Conservation (phyloP, 2,113 vertebrate species). For the Dipodomys spectabilis region DNA sequence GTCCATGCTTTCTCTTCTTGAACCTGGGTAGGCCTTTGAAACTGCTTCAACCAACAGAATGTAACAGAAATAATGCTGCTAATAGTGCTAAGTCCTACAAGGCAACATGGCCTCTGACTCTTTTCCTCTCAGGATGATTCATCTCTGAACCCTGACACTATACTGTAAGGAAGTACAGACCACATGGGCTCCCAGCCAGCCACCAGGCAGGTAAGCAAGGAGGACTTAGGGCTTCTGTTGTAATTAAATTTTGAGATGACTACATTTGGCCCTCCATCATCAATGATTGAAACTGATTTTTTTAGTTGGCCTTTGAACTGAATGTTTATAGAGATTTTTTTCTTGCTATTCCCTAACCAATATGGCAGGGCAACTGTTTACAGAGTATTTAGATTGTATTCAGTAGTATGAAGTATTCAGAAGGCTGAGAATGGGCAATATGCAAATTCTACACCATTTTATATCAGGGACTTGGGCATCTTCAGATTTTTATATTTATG, state of each 20-base stretch:
- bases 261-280: neutral
- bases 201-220: neutral
- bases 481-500: neutral
- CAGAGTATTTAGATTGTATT: neutral
- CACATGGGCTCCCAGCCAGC: neutral
- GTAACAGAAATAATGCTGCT: neutral
- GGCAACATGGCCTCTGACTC: neutral
- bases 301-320: neutral
- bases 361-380: neutral
- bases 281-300: neutral
- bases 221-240: neutral
- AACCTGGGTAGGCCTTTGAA: neutral
- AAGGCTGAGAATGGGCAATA: neutral
- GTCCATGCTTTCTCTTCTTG: neutral
- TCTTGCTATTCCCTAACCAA: neutral
- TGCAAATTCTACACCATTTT: neutral
- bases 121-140: neutral
- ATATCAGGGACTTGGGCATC: neutral
- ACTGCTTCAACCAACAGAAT: neutral
- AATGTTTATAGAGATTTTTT: neutral
- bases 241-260: neutral
- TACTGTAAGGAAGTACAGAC: neutral
- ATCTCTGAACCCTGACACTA: neutral
- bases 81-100: neutral
- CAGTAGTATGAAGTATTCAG: neutral